These are phyloP conservation scores for Aleiodes sp. DNA, from an alignment of 1,140 invertebrate species.

Conservation along the genomic window DNA sequence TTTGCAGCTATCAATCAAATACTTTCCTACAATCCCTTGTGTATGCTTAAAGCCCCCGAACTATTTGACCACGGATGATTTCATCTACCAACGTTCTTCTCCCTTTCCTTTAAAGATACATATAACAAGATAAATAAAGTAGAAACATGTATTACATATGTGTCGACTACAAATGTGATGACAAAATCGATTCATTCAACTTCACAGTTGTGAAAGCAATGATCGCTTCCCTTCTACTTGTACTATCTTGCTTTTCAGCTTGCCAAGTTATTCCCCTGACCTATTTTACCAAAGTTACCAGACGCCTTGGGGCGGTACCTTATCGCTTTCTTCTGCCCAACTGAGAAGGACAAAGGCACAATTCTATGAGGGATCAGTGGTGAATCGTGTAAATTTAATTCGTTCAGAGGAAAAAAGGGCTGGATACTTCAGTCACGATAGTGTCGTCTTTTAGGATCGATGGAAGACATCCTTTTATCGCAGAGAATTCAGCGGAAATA, in stretches of 20 bases:
- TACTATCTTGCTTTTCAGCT: background rate
- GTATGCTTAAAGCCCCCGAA: background rate
- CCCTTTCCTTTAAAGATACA: no score
- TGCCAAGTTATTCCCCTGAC: conserved; percentile 3
- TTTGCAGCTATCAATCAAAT: conserved; percentile 2
- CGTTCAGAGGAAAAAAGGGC: no score
- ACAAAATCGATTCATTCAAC: conserved; percentile 8
- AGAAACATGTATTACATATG: background rate
- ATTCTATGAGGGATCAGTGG: background rate
- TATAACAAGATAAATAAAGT: background rate
- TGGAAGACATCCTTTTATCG: no score
- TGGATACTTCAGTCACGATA: no score
- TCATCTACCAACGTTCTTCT: background rate
- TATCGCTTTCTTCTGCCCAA: background rate
- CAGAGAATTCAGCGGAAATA: no score
- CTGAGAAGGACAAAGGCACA: background rate
- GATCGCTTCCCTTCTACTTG: background rate
- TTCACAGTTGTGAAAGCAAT: background rate
- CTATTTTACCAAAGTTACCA: background rate
- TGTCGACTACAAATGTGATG: background rate
- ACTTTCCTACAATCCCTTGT: background rate
- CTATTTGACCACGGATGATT: background rate
- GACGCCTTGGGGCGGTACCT: background rate
- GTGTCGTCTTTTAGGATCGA: no score
- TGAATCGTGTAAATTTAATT: background rate